Conservation (phyloP, 2,797 vertebrate genomes). For the Tokudaia tokunoshimensis region DNA sequence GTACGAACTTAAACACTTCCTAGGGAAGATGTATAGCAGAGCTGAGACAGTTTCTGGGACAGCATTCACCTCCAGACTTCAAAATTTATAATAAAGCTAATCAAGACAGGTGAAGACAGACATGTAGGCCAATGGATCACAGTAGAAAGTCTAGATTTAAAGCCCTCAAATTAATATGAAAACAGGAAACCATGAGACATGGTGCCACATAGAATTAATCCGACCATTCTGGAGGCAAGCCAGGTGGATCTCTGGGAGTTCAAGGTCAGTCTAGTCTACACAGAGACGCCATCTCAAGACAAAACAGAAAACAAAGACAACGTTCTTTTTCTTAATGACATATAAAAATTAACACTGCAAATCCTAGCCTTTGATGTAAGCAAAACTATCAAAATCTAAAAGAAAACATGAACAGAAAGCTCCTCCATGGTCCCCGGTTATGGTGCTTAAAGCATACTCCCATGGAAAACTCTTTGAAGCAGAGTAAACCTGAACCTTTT, state of each 20-base stretch:
- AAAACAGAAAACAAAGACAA: background rate
- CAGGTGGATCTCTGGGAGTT: background rate
- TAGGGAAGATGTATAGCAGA: background rate
- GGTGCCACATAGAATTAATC: background rate
- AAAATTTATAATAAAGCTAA: background rate
- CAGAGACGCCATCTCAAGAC: background rate
- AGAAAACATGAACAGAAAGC: background rate
- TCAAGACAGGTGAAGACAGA: background rate
- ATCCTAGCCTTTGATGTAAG: background rate
- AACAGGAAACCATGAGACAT: background rate
- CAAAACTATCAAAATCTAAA: background rate
- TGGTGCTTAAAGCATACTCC: background rate
- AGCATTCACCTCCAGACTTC: constrained; percentile 4
- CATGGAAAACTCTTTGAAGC: background rate
- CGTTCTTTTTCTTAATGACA: background rate
- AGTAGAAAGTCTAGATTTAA: background rate
- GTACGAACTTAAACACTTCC: background rate
- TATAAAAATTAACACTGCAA: background rate
- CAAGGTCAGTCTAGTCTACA: background rate
- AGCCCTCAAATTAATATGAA: background rate
- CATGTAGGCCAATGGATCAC: background rate
- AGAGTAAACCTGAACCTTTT: background rate
- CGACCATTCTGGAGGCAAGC: no score
- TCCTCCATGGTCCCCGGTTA: background rate
- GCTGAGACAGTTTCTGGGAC: background rate